Evolutionary conservation across 2,797 vertebrate species (phyloP).

Genomic region (Centroberyx gerrardi): DNA sequence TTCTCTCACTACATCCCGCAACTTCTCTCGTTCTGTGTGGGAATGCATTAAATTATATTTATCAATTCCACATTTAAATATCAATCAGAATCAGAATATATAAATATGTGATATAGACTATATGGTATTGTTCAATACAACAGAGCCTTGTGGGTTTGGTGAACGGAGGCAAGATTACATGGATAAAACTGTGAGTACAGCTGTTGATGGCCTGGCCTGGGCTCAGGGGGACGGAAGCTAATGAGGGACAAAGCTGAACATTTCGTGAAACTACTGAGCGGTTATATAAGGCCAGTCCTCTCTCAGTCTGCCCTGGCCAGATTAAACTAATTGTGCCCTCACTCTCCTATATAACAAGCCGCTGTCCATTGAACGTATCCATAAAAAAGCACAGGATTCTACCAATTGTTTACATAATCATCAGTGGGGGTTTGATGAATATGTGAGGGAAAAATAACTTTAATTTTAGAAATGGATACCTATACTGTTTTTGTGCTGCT

Average conservation of each 20-base stretch:
- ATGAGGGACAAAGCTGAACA: neutral
- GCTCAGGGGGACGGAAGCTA: neutral
- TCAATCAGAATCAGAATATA: too few species aligned
- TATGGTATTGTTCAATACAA: neutral
- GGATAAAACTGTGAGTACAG: neutral
- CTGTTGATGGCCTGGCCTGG: neutral
- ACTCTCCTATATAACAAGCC: neutral
- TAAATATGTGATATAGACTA: too few species aligned
- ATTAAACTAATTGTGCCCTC: neutral
- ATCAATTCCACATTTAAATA: too few species aligned
- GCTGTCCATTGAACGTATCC: neutral
- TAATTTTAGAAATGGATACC: neutral
- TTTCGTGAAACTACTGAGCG: neutral
- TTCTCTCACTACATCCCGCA: too few species aligned
- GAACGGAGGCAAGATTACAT: neutral
- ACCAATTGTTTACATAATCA: neutral
- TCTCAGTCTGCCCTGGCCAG: neutral
- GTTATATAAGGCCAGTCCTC: neutral
- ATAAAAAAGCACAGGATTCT: neutral
- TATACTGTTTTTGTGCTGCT: neutral
- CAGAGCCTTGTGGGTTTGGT: neutral
- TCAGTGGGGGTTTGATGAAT: neutral
- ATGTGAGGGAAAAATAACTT: neutral
- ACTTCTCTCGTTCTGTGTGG: too few species aligned
- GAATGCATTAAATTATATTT: too few species aligned